Base-by-base conservation (phyloP, 1,140 invertebrate genomes). In the Drosophila kepulauana region DNA sequence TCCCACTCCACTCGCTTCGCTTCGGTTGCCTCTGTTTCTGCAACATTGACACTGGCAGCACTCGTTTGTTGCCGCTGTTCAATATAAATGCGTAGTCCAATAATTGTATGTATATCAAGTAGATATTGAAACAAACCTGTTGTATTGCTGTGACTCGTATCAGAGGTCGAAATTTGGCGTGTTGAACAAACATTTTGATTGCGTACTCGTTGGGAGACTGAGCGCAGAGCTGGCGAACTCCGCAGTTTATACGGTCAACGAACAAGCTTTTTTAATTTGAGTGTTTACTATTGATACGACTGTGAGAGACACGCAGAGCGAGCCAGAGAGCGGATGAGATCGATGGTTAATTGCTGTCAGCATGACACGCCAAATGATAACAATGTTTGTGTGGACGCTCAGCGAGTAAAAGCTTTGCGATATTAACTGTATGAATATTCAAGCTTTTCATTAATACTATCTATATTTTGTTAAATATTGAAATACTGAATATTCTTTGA, bases 11-110 rank as follows among this genome's bases (percentile, higher is more conserved):
- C 16, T 33, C 30, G 3, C 11, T 43, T 43, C 2, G 11, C 1
- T 0, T n/a, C 41, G 3, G 11, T 13, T 43, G 11, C 11, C 41
- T n/a, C 41, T 43, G 41, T n/a, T 3, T 13, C 15, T 8, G 46
- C 2, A n/a, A 25, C 43, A 28, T 62, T 52, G 8, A 52, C 16
- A 5, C 51, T 6, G 13, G 73, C 77, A 5, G 49, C 66, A 58
- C 10, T 82, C 8, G 77, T 69, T 49, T 82, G 84, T 28, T 54
- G 51, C 0, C 80, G 82, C 82, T 87, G 41, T 5, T 4, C 3
- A 25, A 35, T 8, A 43, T 15, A 28, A 41, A 38, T 38, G 35
- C 35, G 65, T 20, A 48, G 4, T 43, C 11, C 13, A 43, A 30
- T 30, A 16, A 59, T 41, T 1, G 52, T 13, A 43, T 68, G 54